A percentile compares a stretch with the other conserved stretches of the same genome.
phyloP scores from a whole-genome alignment of 1,140 invertebrate species.

The Cherax destructor region DNA sequence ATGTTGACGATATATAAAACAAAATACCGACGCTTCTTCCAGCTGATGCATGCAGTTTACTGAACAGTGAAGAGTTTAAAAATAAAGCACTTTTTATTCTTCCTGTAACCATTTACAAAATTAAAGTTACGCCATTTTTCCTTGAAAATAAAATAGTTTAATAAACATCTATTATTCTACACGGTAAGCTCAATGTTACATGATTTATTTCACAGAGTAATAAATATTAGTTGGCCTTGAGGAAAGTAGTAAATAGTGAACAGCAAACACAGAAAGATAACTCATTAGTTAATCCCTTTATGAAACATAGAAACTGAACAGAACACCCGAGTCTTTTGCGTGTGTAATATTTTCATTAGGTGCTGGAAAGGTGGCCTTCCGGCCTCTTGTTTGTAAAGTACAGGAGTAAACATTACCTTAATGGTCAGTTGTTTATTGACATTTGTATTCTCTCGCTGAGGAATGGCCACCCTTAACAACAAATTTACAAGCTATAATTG shows the following conservation, averaged over 20 bases:
- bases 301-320: conserved; percentile 34
- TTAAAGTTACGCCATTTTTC: not conserved
- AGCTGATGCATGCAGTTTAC: not conserved
- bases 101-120: not conserved
- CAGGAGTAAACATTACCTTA: too few relatives aligned
- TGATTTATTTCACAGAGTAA: conserved; percentile 35
- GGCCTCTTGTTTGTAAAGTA: too few relatives aligned
- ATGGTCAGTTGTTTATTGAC: too few relatives aligned
- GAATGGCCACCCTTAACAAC: too few relatives aligned
- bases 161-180: conserved; percentile 54
- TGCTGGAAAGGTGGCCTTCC: too few relatives aligned
- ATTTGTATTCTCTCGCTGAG: too few relatives aligned
- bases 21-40: not conserved
- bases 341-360: not conserved
- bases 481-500: too few relatives aligned
- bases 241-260: conserved; percentile 34
- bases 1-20: not conserved
- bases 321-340: conserved; percentile 21
- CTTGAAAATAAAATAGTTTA: not conserved
- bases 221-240: not conserved
- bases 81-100: too few relatives aligned
- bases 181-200: conserved; percentile 43
- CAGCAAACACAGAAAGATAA: conserved; percentile 47
- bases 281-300: conserved; percentile 33
- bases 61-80: too few relatives aligned